Base-by-base conservation (phyloP, 2,113 vertebrate genomes). In the Eulemur rufifrons region DNA sequence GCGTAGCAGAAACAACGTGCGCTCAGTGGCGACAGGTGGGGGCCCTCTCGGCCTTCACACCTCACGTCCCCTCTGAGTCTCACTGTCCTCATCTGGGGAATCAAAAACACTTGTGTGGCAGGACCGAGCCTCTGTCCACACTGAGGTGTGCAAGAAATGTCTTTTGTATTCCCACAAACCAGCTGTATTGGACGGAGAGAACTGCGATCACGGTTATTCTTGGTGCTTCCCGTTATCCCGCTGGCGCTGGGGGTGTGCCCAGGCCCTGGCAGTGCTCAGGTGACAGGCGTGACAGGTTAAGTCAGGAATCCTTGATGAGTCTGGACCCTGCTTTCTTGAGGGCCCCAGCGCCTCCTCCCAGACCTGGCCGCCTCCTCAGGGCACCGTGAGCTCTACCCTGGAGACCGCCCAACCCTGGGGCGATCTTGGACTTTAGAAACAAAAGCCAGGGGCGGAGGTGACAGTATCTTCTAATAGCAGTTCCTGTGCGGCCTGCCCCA, bases 161-260 rank as follows among this genome's bases (percentile, higher is more conserved):
- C 23, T 14, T 13, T 1, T 10, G 50, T 50, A 45, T 56, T 14
- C 71, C 76, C 68, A 8, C 37, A 27, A 68, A 20, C 45, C 14
- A 1, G 2, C 9, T 9, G 27, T 6, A 0, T n/a, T 0, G 59
- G 50, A 6, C 20, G 21, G 34, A 56, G 77, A 21, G 45, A 64
- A 0, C n/a, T 0, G 13, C 32, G 0, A 3, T 9, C 1, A 4
- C 0, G 3, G 2, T 3, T 34, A 11, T 8, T 74, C 71, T n/a
- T 20, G 5, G 42, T 9, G 5, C 17, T 21, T 29, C 9, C 20
- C 0, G 2, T 21, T 32, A 39, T 6, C 54, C 61, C 0, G 0
- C 1, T 25, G 18, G 34, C 63, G 47, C 45, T 15, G 20, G 86
- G 5, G 7, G 6, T 21, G 37, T 32, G 4, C 23, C 68, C 73